Evolutionary conservation across 2,888 invertebrate species (phyloP).

Genomic region (Diloba caeruleocephala): DNA sequence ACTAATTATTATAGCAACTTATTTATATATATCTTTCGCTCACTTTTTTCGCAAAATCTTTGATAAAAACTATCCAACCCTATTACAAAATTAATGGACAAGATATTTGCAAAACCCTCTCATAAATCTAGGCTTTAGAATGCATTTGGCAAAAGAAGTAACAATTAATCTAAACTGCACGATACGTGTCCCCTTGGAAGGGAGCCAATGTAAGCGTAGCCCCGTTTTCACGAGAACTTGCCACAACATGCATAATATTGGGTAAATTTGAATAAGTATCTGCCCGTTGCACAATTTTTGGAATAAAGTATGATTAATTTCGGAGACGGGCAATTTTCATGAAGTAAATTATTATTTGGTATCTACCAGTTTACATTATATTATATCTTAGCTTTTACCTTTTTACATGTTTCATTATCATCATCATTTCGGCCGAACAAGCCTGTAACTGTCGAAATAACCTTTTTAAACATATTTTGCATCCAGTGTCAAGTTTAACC

Average conservation of each 20-base stretch:
- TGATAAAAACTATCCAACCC: conserved; percentile 8
- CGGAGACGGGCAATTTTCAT: conserved; percentile 37
- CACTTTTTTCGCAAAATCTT: too few relatives aligned
- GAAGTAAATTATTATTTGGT: conserved; percentile 8
- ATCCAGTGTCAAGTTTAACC: too few relatives aligned
- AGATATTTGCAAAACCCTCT: conserved; percentile 63
- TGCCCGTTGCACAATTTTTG: conserved; percentile 43
- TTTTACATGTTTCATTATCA: too few relatives aligned
- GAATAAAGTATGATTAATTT: conserved; percentile 45
- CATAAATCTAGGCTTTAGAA: conserved; percentile 70
- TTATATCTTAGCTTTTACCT: too few relatives aligned
- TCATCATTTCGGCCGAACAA: too few relatives aligned
- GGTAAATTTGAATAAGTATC: conserved; percentile 52
- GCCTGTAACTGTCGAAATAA: too few relatives aligned
- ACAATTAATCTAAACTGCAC: conserved; percentile 79
- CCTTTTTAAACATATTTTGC: too few relatives aligned
- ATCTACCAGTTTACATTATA: too few relatives aligned
- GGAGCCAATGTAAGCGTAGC: conserved; percentile 66
- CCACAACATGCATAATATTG: conserved; percentile 59
- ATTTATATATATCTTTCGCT: too few relatives aligned
- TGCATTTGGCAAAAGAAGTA: conserved; percentile 82
- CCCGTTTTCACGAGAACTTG: conserved; percentile 50
- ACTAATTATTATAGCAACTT: too few relatives aligned
- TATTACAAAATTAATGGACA: conserved; percentile 56
- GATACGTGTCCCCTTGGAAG: conserved; percentile 68